These are phyloP conservation scores for Eupithecia subfuscata DNA, from an alignment of 2,888 invertebrate genomes.

Conservation along the genomic window DNA sequence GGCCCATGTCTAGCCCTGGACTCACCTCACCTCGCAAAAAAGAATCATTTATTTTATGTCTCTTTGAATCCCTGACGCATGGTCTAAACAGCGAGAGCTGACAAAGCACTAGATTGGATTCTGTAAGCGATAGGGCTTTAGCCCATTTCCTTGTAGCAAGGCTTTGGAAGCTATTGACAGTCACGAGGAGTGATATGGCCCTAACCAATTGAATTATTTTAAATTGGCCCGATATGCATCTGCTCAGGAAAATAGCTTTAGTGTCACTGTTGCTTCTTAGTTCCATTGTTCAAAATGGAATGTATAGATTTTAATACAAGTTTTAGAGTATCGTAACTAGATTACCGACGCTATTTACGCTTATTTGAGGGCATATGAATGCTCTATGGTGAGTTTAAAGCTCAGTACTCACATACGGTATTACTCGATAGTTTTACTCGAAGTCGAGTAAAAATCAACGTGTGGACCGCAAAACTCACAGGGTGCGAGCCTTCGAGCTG, in stretches of 20 bases:
- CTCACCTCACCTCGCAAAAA: neutral
- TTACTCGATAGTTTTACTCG: too few relatives aligned
- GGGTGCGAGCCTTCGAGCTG: too few relatives aligned
- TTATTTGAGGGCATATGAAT: neutral
- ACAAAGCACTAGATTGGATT: slow-evolving; percentile 64
- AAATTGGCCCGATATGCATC: neutral
- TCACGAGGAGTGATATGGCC: neutral
- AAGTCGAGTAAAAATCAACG: too few relatives aligned
- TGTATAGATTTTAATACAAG: neutral
- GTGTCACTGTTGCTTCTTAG: neutral
- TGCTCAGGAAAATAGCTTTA: neutral
- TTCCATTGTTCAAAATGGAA: neutral
- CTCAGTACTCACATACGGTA: too few relatives aligned
- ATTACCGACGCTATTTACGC: neutral
- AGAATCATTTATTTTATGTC: neutral
- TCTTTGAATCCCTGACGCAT: slow-evolving; percentile 24
- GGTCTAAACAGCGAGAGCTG: slow-evolving; percentile 50
- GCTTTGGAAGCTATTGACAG: slow-evolving; percentile 51
- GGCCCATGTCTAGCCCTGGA: too few relatives aligned
- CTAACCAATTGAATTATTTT: neutral
- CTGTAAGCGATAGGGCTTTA: slow-evolving; percentile 62
- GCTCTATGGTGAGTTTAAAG: neutral
- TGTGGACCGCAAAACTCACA: too few relatives aligned
- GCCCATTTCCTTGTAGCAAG: slow-evolving; percentile 47
- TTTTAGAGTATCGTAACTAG: neutral